Evolutionary conservation across 1,140 invertebrate genomes (phyloP).

Genomic region (Drosophila nigrodunni): DNA sequence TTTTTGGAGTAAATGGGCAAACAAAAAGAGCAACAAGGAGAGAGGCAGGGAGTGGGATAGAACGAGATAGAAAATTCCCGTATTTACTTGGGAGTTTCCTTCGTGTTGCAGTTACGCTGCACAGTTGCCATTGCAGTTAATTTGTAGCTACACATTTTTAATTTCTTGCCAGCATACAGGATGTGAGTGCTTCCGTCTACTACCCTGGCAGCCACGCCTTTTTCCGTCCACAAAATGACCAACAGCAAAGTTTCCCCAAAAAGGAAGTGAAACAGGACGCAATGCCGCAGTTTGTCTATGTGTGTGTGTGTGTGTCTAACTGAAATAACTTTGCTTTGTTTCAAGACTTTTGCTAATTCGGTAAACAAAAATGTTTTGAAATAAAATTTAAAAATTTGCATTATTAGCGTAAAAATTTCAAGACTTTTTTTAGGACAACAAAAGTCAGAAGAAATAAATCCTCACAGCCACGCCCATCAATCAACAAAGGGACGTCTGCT

Average conservation of each 20-base stretch:
- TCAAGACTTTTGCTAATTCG: constrained; percentile 17
- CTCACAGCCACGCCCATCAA: constrained; percentile 34
- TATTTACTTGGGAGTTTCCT: constrained; percentile 33
- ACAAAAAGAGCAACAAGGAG: background rate
- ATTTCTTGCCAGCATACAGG: constrained; percentile 33
- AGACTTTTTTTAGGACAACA: constrained; percentile 28
- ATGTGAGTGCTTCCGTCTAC: background rate
- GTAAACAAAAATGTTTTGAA: constrained; percentile 1
- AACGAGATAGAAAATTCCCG: constrained; percentile 22
- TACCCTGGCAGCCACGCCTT: too few relatives aligned
- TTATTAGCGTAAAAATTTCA: background rate
- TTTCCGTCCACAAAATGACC: constrained; percentile 7
- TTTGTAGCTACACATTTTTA: constrained; percentile 62
- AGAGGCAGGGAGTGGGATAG: background rate
- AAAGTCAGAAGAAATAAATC: constrained; percentile 24
- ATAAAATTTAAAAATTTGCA: constrained; percentile 11
- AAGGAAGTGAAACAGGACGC: constrained; percentile 38
- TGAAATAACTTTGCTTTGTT: constrained; percentile 12
- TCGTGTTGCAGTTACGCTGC: constrained; percentile 9
- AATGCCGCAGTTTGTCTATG: constrained; percentile 8
- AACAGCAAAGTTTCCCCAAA: background rate
- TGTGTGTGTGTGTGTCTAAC: background rate
- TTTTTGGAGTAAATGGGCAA: constrained; percentile 3
- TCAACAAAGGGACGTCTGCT: constrained; percentile 23
- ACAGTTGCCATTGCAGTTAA: constrained; percentile 59